phyloP scores from a whole-genome alignment of 2,888 invertebrate genomes.

The Drosophila kambysellisi region DNA sequence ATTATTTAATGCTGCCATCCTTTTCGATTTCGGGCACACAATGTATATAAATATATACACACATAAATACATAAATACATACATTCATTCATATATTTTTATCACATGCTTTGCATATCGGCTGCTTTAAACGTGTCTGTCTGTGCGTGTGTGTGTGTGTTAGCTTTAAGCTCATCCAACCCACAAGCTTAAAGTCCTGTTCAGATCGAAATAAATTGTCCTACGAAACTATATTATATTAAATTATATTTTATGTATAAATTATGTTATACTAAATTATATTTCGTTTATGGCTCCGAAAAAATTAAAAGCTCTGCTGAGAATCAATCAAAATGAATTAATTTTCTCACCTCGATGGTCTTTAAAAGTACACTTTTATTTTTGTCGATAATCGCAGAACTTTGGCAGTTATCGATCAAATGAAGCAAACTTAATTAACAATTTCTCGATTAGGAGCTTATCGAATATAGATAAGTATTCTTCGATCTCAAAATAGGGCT shows the following conservation, averaged over 20 bases:
- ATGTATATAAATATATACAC: conserved; percentile 23
- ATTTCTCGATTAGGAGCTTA: neutral
- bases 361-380: neutral
- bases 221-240: neutral
- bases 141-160: conserved; percentile 21
- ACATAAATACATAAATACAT: conserved; percentile 29
- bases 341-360: neutral
- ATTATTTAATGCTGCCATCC: conserved; percentile 51
- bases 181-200: neutral
- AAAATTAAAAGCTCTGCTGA: neutral
- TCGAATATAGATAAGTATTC: neutral
- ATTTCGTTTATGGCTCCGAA: neutral
- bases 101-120: conserved; percentile 79
- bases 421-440: no score
- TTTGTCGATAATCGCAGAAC: no score
- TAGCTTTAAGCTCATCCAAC: neutral
- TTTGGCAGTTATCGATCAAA: no score
- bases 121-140: conserved; percentile 59
- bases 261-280: neutral
- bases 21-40: conserved; percentile 12
- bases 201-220: neutral
- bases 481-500: conserved; percentile 25
- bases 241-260: neutral
- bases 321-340: neutral
- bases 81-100: conserved; percentile 42